Evolutionary conservation across 2,113 vertebrate genomes (phyloP), one percentile per base, ranked within the genome.

Genomic region (Eulemur rufifrons): DNA sequence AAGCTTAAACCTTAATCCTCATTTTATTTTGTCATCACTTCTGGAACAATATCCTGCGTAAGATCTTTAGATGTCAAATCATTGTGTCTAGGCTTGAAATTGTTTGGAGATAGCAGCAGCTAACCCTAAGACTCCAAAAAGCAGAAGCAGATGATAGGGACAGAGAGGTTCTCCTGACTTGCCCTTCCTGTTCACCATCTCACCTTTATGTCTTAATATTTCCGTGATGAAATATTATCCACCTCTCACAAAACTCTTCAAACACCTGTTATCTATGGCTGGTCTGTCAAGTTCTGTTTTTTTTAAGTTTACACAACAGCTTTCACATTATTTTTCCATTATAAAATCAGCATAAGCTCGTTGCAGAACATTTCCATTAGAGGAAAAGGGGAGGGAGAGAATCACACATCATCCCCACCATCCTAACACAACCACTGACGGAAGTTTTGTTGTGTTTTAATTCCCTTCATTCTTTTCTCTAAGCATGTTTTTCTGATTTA

Each of bases 381-480:
- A 88, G 23, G 66, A 89, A 86, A 74, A 25, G 8, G 14, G 17
- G 17, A 5, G 8, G 34, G 47, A 39, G 20, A 23, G 13, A 45
- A 29, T 83, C 34, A 82, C 32, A 42, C 21, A 37, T 95, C 56
- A 90, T 86, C 66, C 42, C 56, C 37, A 71, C 50, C 71, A 63
- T 68, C 50, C 42, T 78, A 82, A 68, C 56, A 23, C 56, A 94
- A 37, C 54, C 59, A 52, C 45, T 66, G 32, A 66, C 47, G n/a
- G 27, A 87, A 77, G 61, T 96, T 83, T 86, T 73, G n/a, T 96
- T 83, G 77, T 73, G 42, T 91, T 94, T 20, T 91, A 78, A 66
- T 94, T 89, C 87, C 77, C 91, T 73, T 83, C 34, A 52, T 54
- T 94, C 81, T 88, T 94, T 89, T 95, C 84, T 94, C 37, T 23